Evolutionary conservation across 1,140 invertebrate species (phyloP), one percentile per base, ranked within the genome.

Genomic region (Helicoverpa armigera): DNA sequence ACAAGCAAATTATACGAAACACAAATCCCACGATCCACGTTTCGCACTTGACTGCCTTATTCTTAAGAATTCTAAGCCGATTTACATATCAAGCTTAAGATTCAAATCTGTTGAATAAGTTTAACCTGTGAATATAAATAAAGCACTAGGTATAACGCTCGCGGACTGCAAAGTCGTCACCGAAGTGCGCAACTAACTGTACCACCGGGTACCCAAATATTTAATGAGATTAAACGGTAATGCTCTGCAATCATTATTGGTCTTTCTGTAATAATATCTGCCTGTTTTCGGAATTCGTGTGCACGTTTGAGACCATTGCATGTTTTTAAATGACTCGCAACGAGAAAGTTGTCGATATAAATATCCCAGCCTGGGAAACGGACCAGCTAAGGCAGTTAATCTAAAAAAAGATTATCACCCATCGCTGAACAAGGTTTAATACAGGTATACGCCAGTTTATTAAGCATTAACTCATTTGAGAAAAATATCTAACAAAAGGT

Each of bases 121-220:
- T 83, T 81, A 85, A 80, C 77, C 80, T 58, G 80, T 87, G 86
- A 87, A 85, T 87, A 81, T 83, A 84, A 87, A 87, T 84, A 83
- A 83, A 81, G 58, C 67, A 76, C 81, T 83, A 77, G 75, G 69
- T 74, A 75, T 81, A 70, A 85, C 85, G 85, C 74, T 76, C 14
- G 35, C 48, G 61, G 83, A 83, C 81, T 84, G 79, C 79, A 82
- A 83, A 86, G 67, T 85, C 78, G 74, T 65, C 82, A 65, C 67
- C 67, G 29, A 61, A 76, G 61, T 69, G 65, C 65, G 65, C 53
- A 56, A 60, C 23, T 80, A 83, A 83, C 82, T 83, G 82, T 83
- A 83, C 65, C 65, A 70, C 58, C 78, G 29, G 69, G 76, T 74
- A 82, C 50, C 60, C 60, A 79, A 75, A 73, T 74, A 79, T 79